Base-by-base conservation (phyloP, 1,140 invertebrate genomes). In the Drosophila sulfurigaster region DNA sequence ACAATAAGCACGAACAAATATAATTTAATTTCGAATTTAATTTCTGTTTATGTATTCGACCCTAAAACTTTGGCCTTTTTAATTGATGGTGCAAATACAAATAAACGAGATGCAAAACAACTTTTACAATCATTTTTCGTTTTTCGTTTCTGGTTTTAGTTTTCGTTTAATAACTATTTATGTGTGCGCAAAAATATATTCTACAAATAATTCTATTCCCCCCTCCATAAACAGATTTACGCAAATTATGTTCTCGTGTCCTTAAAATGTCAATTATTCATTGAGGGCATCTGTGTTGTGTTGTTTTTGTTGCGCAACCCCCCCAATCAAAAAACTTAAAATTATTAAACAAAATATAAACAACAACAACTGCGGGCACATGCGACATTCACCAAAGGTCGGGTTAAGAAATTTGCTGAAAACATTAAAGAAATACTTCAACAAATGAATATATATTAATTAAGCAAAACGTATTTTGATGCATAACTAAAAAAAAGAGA, bases 211-310 rank as follows among this genome's bases (percentile, higher is more conserved):
- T 81, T 85, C 45, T 85, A 78, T 77, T 64, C 62, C 72, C 69
- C 70, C 75, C 78, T 25, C 3, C 20, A 25, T 25, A 25, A 38
- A 85, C 82, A 89, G 85, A 92, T 91, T 79, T 89, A 79, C 82
- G 87, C 91, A 92, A 91, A 87, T 92, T 91, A 87, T 92, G 90
- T 92, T 92, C 88, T 78, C 79, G 81, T 85, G 86, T 91, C 81
- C 87, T 91, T 85, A 90, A 77, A 87, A 82, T 89, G 85, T 89
- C 85, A 89, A 89, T 89, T 89, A 89, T 89, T 90, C 75, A 89
- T 89, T 89, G 86, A 89, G 85, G 83, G 80, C 83, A 79, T 67
- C 79, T 45, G 48, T 68, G 56, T 59, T 85, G 81, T 81, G 82
- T 87, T 87, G 83, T 80, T 88, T 87, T 77, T 80, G 79, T 87